Evolutionary conservation across 2,797 vertebrate species (phyloP), one percentile per base, ranked within the genome.

Genomic region (Cephalopachus bancanus): DNA sequence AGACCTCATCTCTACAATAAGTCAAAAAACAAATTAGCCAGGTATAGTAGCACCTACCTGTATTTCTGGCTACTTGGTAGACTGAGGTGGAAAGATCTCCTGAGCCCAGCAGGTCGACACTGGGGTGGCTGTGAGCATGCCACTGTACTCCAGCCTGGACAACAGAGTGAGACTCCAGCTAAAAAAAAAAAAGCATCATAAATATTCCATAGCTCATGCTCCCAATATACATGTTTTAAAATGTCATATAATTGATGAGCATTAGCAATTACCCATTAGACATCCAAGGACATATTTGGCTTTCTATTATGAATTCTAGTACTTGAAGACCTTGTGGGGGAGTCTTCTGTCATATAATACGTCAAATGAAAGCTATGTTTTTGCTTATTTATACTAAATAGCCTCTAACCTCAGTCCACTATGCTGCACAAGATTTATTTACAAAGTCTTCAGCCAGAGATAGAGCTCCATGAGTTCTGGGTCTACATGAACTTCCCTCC

Each of bases 301-400:
- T 93, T 94, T 94, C 51, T 55, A 76, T 94, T 85, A 88, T 75
- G 80, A 96, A 92, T 91, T 93, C 80, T 89, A 81, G 71, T 81
- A 60, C 88, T 95, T 94, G 79, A 76, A 95, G 95, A 72, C 79
- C 85, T 91, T 93, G 53, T 22, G 53, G 85, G 44, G 84, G 75
- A 83, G 51, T 86, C 75, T 94, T 96, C 62, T 79, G 26, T 88
- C 88, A 95, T 33, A 81, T 22, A 33, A 53, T 57, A 72, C 75
- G 81, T 91, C 92, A 85, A 57, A 87, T 28, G 74, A 49, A 79
- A 92, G 44, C 72, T 74, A 89, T 85, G 92, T 20, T 85, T 92
- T 65, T 95, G 89, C 81, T 90, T 97, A 78, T 96, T 97, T 96
- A 79, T 89, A 83, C 81, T 96, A 57, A 95, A 80, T 72, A 92